These are phyloP conservation scores for Cyrtonyx montezumae DNA, from an alignment of 2,113 vertebrate genomes.

Conservation along the genomic window DNA sequence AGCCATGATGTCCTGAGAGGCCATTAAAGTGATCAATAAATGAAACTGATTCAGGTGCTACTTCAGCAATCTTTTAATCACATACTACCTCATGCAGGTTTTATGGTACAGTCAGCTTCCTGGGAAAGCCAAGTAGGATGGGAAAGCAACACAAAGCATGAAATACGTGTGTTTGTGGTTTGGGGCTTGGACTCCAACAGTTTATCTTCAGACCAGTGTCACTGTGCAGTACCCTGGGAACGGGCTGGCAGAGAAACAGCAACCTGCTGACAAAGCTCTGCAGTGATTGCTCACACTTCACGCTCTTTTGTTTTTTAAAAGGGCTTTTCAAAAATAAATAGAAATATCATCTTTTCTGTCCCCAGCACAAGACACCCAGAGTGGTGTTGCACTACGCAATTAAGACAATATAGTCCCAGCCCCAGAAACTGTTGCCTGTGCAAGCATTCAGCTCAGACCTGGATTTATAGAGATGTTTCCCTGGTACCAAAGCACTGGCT, in stretches of 20 bases:
- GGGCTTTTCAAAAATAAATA: rapidly evolving
- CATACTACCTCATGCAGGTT: not conserved
- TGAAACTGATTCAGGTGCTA: rapidly evolving
- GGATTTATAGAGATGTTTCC: constrained; percentile 77
- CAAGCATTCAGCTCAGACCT: constrained; percentile 69
- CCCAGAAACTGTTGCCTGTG: not conserved
- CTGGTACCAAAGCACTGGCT: not conserved
- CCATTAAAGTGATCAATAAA: not conserved
- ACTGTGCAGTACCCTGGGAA: not conserved
- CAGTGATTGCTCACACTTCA: rapidly evolving
- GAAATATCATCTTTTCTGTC: not conserved
- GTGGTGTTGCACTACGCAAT: rapidly evolving
- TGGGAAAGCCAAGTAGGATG: not conserved
- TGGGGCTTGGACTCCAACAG: not conserved
- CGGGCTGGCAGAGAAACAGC: not conserved
- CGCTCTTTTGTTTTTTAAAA: not conserved
- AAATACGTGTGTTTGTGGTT: not conserved
- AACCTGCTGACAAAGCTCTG: not conserved
- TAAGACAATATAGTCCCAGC: rapidly evolving
- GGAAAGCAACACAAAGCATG: not conserved
- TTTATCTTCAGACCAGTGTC: not conserved
- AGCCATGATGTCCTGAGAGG: not conserved
- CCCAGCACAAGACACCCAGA: not conserved
- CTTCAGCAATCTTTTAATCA: not conserved
- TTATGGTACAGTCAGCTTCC: not conserved